A percentile compares a stretch with the other conserved stretches of the same genome.
These are phyloP conservation scores for Epistrophella euchroma DNA, from an alignment of 2,888 invertebrate genomes.

Conservation along the genomic window DNA sequence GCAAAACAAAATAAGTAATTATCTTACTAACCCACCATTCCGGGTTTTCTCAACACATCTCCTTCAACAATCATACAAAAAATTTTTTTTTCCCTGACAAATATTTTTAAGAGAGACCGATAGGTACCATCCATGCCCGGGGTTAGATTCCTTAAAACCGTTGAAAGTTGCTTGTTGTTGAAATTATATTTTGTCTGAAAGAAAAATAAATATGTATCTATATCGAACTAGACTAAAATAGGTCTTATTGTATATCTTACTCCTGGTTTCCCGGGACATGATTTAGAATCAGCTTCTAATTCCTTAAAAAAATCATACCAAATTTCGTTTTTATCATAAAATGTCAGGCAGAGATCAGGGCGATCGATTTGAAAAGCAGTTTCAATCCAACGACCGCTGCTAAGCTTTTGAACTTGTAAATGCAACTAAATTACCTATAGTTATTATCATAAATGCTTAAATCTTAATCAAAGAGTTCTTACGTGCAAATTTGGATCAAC, in stretches of 20 bases:
- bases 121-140: slow-evolving; percentile 13
- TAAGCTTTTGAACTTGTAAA: neutral
- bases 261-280: neutral
- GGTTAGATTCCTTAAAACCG: neutral
- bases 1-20: too few relatives aligned
- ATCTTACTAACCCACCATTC: neutral
- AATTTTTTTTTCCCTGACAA: neutral
- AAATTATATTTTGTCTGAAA: neutral
- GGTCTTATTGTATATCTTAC: neutral
- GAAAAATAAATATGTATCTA: neutral
- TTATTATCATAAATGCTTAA: neutral
- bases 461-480: neutral
- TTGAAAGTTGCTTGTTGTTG: slow-evolving; percentile 1
- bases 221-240: too few relatives aligned
- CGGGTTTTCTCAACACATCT: neutral
- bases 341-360: neutral
- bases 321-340: neutral
- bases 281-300: neutral
- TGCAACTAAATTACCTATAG: neutral
- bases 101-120: neutral
- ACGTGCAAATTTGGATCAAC: neutral
- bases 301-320: slow-evolving; percentile 14
- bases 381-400: neutral
- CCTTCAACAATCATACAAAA: slow-evolving; percentile 13
- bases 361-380: slow-evolving; percentile 15